These are phyloP conservation scores for Streblospio benedicti DNA, from an alignment of 1,140 invertebrate species.

Conservation along the genomic window DNA sequence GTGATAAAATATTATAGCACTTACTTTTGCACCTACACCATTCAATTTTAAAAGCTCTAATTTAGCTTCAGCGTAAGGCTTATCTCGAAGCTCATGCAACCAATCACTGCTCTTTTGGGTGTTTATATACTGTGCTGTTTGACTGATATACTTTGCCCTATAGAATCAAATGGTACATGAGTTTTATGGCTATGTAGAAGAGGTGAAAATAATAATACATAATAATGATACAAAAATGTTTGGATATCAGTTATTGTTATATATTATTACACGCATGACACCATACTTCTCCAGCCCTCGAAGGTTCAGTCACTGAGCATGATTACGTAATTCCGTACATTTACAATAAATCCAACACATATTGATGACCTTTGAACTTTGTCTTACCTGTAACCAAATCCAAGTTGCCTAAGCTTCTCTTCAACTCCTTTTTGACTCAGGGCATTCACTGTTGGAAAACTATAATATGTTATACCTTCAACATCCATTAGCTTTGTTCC, in stretches of 20 bases:
- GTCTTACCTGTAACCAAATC: conserved; percentile 94
- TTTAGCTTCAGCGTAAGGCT: conserved; percentile 63
- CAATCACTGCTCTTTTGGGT: conserved; percentile 61
- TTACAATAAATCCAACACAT: too few relatives aligned
- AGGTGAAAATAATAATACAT: conserved; percentile 17
- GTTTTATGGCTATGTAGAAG: too few relatives aligned
- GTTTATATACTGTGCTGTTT: conserved; percentile 60
- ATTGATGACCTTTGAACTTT: too few relatives aligned
- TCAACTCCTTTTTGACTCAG: conserved; percentile 56
- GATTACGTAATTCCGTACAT: too few relatives aligned
- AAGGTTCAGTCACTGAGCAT: too few relatives aligned
- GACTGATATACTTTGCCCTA: conserved; percentile 62
- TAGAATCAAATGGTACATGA: too few relatives aligned
- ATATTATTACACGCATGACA: too few relatives aligned
- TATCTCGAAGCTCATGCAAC: conserved; percentile 59
- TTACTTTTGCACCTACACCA: conserved; percentile 81
- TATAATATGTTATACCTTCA: conserved; percentile 60
- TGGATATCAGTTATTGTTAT: too few relatives aligned
- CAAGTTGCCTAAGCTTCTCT: conserved; percentile 59
- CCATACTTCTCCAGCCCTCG: too few relatives aligned
- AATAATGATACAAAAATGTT: too few relatives aligned
- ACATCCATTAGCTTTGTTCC: conserved; percentile 64
- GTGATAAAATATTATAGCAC: conserved; percentile 13
- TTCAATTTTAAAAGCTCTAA: conserved; percentile 63
- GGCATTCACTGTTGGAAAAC: conserved; percentile 68